Evolutionary conservation across 2,113 vertebrate species (phyloP), one percentile per base, ranked within the genome.

Genomic region (Stegostoma tigrinum): DNA sequence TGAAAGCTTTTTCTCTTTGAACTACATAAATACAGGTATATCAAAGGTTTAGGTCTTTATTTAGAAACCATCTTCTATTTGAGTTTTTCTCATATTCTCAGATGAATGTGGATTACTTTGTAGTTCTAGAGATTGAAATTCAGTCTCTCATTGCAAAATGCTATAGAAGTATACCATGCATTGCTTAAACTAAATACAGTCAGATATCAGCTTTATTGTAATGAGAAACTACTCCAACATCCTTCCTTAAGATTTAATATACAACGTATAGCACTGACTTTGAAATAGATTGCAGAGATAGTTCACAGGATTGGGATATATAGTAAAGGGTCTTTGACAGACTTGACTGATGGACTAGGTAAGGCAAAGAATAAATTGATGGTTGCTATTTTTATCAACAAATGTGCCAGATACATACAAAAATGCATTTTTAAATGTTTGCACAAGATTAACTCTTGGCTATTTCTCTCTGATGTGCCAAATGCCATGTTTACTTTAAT

Each of bases 221-320:
- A 27, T 17, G 38, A 72, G 64, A 21, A 67, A 67, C 30, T 42
- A 94, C 45, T 89, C 10, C 48, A 89, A 8, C 34, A 70, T 34
- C 1, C 70, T 38, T 45, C 91, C 38, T 68, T 94, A 70, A 94
- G 70, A 68, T 45, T 45, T 70, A 68, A 67, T 90, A 42, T 70
- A 64, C 64, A 66, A 67, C 21, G n/a, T 94, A 67, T 68, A 42
- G 64, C 67, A 42, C 42, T 94, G n/a, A 94, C 23, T 68, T 94
- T 94, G 67, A 94, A 10, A 66, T 94, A 94, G 38, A 94, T 64
- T 94, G 90, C 90, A 67, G 64, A 67, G 90, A 94, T 94, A 38
- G 67, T 68, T 68, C 34, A 68, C 67, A 94, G n/a, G 90, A 94
- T 42, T 94, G n/a, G 15, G 21, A n/a, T 67, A n/a, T 38, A 94